Conservation (phyloP, 2,113 vertebrate genomes). For the Numida meleagris region DNA sequence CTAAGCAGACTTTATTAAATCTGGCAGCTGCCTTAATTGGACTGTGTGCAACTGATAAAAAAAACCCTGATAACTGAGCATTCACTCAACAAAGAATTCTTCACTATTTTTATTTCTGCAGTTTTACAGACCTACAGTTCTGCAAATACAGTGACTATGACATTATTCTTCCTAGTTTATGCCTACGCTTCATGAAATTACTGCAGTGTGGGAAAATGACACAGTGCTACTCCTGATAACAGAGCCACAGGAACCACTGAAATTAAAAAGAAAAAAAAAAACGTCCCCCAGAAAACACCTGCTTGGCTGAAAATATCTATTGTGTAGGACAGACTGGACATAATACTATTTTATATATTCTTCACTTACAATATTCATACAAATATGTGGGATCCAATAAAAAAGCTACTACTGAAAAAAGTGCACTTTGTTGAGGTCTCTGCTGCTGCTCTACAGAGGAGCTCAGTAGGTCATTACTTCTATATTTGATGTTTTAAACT, state of each 20-base stretch:
- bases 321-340: background rate
- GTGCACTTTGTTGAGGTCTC: background rate
- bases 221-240: background rate
- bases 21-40: conserved; percentile 61
- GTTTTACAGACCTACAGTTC: conserved; percentile 22
- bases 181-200: background rate
- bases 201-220: conserved; percentile 14
- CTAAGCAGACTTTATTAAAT: conserved; percentile 65
- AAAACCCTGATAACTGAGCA: background rate
- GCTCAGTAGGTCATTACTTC: background rate
- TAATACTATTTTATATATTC: background rate
- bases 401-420: background rate
- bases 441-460: background rate
- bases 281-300: background rate
- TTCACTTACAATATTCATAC: background rate
- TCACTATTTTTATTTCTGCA: conserved; percentile 28
- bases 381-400: background rate
- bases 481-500: background rate
- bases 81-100: conserved; percentile 33
- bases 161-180: background rate
- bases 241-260: background rate
- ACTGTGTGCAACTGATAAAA: conserved; percentile 41
- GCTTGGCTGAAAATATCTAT: background rate
- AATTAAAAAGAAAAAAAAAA: background rate
- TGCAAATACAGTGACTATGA: conserved; percentile 16